These are phyloP conservation scores for Peromyscus maniculatus DNA, from an alignment of 2,113 vertebrate genomes.

Conservation along the genomic window DNA sequence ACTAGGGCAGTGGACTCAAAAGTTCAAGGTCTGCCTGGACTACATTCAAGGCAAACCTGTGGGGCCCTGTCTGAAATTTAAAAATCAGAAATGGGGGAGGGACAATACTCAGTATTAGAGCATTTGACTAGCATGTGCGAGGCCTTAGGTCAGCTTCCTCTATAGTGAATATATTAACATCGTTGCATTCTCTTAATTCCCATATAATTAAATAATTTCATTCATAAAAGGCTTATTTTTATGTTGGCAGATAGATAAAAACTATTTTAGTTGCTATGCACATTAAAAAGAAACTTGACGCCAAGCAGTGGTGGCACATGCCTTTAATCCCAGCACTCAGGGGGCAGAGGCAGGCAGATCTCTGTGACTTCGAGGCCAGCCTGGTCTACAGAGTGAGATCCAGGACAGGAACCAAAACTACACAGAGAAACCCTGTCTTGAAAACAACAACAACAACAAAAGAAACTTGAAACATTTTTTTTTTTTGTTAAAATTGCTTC, in stretches of 20 bases:
- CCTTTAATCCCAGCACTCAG: too few species aligned
- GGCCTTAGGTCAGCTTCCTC: background rate
- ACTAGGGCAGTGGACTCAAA: background rate
- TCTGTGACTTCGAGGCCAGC: too few species aligned
- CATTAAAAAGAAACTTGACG: background rate
- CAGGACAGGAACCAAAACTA: too few species aligned
- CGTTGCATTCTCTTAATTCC: conserved; percentile 28
- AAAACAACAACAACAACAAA: too few species aligned
- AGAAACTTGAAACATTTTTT: background rate
- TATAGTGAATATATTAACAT: background rate
- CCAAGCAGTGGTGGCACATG: too few species aligned
- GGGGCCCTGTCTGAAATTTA: background rate
- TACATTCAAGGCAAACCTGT: background rate
- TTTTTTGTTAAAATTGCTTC: background rate
- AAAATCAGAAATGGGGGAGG: background rate
- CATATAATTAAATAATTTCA: conserved; percentile 41
- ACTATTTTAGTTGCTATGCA: background rate
- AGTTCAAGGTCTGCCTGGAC: background rate
- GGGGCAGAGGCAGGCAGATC: too few species aligned
- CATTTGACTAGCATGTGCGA: background rate
- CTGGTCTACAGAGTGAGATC: too few species aligned
- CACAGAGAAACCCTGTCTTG: too few species aligned
- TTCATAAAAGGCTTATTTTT: conserved; percentile 31
- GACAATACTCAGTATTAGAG: background rate
- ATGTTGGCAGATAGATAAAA: background rate